phyloP scores from a whole-genome alignment of 2,113 vertebrate genomes.

The Tachuris rubrigastra region DNA sequence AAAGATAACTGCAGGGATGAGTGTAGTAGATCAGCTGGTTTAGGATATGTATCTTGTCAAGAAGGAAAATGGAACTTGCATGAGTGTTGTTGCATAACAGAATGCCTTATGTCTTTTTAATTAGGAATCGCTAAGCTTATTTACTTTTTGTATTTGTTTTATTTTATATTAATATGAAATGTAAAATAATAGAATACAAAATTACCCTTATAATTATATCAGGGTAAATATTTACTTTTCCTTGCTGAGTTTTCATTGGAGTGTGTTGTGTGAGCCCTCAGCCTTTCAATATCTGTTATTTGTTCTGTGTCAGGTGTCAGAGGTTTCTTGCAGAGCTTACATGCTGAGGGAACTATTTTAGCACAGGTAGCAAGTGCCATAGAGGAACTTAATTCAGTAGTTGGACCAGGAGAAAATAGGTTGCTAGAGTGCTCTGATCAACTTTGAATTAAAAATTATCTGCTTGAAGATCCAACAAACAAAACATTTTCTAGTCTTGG shows the following conservation, averaged over 20 bases:
- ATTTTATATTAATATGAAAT: neutral
- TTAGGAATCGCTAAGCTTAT: neutral
- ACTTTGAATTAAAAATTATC: neutral
- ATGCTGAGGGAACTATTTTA: neutral
- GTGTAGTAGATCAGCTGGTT: neutral
- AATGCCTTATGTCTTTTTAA: neutral
- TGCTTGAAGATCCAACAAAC: neutral
- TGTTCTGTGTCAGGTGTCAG: neutral
- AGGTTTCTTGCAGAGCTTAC: neutral
- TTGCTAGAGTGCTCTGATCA: neutral
- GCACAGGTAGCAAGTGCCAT: neutral
- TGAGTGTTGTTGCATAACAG: neutral
- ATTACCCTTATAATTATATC: neutral
- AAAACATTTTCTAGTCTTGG: neutral
- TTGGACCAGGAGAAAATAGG: neutral
- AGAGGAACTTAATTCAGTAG: neutral
- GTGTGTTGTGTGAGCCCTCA: neutral
- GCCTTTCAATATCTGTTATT: neutral
- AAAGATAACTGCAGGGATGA: neutral
- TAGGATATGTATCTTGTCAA: neutral
- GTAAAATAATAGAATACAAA: neutral
- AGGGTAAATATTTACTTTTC: neutral
- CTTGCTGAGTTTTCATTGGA: neutral
- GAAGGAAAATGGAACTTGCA: neutral
- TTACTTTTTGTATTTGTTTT: neutral